A percentile compares a stretch with the other conserved stretches of the same genome.
phyloP scores from a whole-genome alignment of 2,797 vertebrate genomes.

The Natrix natrix region DNA sequence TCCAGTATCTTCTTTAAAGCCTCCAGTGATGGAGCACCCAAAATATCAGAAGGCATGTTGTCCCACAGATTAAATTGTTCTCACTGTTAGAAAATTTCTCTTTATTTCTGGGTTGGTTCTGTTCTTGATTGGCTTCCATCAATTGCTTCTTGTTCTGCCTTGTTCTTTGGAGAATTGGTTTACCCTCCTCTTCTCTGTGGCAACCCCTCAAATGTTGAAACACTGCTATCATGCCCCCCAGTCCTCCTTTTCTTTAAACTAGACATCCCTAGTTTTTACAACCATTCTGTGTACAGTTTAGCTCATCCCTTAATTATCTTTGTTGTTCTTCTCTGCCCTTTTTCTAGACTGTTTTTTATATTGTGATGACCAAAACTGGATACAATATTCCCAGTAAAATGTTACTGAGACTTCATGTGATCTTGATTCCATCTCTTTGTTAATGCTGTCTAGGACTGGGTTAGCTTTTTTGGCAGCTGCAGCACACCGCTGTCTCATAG shows the following conservation, averaged over 20 bases:
- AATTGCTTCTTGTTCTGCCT: not conserved
- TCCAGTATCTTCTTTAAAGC: not conserved
- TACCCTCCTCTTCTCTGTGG: not conserved
- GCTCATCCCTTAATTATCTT: not conserved
- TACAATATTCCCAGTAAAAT: not conserved
- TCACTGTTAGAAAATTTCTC: not conserved
- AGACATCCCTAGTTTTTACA: not conserved
- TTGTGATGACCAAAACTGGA: not conserved
- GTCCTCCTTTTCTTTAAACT: not conserved
- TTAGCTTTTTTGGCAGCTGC: not conserved
- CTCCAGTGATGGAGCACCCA: not conserved
- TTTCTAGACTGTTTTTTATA: not conserved
- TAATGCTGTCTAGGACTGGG: not conserved
- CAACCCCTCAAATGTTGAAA: not conserved
- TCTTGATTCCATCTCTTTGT: not conserved
- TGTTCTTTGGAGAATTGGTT: not conserved
- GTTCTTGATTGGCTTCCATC: not conserved
- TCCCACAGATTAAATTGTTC: not conserved
- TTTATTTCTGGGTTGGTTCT: not conserved
- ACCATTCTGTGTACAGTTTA: not conserved
- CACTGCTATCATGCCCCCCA: not conserved
- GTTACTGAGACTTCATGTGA: not conserved
- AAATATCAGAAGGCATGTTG: not conserved
- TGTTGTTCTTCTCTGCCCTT: not conserved
- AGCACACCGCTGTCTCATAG: not conserved